phyloP scores from a whole-genome alignment of 1,140 invertebrate genomes.

The Anoplophora glabripennis region DNA sequence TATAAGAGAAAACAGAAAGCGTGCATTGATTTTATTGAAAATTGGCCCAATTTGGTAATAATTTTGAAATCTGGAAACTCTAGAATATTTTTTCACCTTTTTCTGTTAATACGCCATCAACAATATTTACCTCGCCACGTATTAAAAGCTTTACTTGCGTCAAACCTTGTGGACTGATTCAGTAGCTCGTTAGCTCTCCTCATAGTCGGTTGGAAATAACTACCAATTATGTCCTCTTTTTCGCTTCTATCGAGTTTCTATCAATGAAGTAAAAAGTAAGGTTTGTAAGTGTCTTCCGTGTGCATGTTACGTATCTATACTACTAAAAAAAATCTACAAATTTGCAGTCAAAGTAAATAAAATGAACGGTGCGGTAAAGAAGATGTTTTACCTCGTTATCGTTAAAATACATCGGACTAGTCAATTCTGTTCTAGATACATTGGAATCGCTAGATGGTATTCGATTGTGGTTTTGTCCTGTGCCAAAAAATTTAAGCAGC shows the following conservation, averaged over 20 bases:
- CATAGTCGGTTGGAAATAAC: conserved; percentile 64
- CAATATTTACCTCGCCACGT: conserved; percentile 55
- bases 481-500: conserved; percentile 30
- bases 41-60: too few species aligned
- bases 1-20: too few species aligned
- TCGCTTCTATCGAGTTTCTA: conserved; percentile 60
- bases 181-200: conserved; percentile 61
- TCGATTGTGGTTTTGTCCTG: conserved; percentile 35
- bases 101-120: too few species aligned
- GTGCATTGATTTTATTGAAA: too few species aligned
- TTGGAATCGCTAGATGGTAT: conserved; percentile 26
- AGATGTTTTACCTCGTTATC: conserved; percentile 13
- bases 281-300: too few species aligned
- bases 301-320: too few species aligned
- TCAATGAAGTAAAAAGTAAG: too few species aligned
- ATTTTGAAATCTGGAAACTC: too few species aligned
- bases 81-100: too few species aligned
- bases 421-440: conserved; percentile 6
- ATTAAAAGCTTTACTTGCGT: conserved; percentile 51
- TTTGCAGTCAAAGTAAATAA: too few species aligned
- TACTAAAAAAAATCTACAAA: too few species aligned
- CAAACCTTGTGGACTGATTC: conserved; percentile 51
- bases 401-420: conserved; percentile 7
- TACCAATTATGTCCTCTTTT: conserved; percentile 64
- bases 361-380: too few species aligned